phyloP scores from a whole-genome alignment of 2,797 vertebrate species.

The Aplochiton taeniatus region DNA sequence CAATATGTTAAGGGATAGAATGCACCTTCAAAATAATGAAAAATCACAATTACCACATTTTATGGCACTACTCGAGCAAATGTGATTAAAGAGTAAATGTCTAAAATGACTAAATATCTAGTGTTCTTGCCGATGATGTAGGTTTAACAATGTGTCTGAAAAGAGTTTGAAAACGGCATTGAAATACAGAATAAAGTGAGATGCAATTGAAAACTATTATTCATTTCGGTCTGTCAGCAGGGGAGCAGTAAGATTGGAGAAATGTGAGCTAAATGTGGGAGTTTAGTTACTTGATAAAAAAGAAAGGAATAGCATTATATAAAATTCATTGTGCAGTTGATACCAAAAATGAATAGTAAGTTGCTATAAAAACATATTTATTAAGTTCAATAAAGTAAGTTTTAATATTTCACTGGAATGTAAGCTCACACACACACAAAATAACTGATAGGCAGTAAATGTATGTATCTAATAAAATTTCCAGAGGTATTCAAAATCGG shows the following conservation, averaged over 20 bases:
- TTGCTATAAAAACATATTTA: neutral
- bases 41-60: too few relatives aligned
- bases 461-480: slow-evolving; percentile 5
- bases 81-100: too few relatives aligned
- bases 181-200: neutral
- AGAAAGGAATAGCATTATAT: neutral
- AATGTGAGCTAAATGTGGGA: neutral
- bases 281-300: neutral
- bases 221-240: slow-evolving; percentile 4
- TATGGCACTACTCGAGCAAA: too few relatives aligned
- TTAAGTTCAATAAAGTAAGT: neutral
- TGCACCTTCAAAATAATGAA: too few relatives aligned
- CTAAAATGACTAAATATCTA: too few relatives aligned
- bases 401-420: slow-evolving; percentile 12
- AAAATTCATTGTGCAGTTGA: neutral
- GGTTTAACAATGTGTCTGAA: neutral
- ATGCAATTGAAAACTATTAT: slow-evolving; percentile 3
- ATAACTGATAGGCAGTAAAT: slow-evolving; percentile 1
- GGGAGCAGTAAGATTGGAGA: slow-evolving; percentile 12
- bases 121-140: neutral
- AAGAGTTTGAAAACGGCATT: neutral
- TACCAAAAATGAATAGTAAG: neutral
- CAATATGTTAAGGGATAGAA: too few relatives aligned
- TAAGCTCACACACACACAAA: neutral
- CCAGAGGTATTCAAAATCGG: slow-evolving; percentile 39